Conservation (phyloP, 2,888 invertebrate genomes). For the Spisula subtruncata region DNA sequence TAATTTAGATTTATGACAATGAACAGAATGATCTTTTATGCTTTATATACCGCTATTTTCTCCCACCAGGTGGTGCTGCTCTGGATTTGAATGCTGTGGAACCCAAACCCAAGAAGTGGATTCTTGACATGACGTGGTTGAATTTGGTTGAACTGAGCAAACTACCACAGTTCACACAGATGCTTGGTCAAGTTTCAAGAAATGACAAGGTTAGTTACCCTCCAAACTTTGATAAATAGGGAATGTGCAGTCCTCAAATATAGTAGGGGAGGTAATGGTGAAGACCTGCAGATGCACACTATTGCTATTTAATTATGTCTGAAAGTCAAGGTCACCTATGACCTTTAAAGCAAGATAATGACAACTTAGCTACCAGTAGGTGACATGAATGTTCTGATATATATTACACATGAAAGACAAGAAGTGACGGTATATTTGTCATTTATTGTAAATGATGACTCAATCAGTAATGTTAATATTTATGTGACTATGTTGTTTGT, state of each 20-base stretch:
- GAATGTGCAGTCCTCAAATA: too few relatives aligned
- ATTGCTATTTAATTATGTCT: too few relatives aligned
- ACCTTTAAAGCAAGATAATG: too few relatives aligned
- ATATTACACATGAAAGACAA: too few relatives aligned
- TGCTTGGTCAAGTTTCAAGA: constrained; percentile 85
- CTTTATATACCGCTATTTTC: constrained; percentile 6
- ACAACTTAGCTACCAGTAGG: too few relatives aligned
- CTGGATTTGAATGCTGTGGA: constrained; percentile 88
- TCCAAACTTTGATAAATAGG: too few relatives aligned
- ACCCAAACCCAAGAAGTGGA: constrained; percentile 88
- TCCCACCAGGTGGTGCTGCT: constrained; percentile 87
- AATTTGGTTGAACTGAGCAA: constrained; percentile 88
- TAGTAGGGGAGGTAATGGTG: too few relatives aligned
- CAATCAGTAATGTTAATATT: background rate
- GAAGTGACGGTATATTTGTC: background rate
- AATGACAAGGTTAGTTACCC: constrained; percentile 87
- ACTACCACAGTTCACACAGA: constrained; percentile 87
- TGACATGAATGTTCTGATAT: too few relatives aligned
- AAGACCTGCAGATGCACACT: too few relatives aligned
- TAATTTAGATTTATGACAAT: too few relatives aligned
- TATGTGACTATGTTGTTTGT: background rate
- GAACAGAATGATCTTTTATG: too few relatives aligned
- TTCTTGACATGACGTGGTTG: constrained; percentile 88
- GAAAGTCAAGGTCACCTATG: too few relatives aligned
- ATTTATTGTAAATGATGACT: background rate